These are phyloP conservation scores for Trypoxylon attenuatum DNA, from an alignment of 2,888 invertebrate species.

Conservation along the genomic window DNA sequence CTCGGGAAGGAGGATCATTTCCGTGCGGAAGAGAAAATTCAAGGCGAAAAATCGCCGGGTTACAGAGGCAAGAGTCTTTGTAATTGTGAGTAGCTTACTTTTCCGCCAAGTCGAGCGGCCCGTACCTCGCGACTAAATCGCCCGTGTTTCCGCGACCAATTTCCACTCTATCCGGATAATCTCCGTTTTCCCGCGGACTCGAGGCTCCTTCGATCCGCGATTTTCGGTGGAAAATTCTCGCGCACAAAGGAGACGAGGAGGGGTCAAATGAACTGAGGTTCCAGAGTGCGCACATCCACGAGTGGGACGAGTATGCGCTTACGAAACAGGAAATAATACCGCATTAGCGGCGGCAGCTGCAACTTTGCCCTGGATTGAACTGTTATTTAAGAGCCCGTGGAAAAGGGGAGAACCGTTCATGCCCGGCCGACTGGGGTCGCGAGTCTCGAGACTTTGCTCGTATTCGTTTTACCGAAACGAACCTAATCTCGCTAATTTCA, in stretches of 20 bases:
- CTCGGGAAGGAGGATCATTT: no score
- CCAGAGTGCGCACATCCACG: constrained; percentile 21
- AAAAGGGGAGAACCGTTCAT: constrained; percentile 23
- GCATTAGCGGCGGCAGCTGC: constrained; percentile 69
- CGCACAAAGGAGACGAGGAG: background rate
- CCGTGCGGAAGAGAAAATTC: background rate
- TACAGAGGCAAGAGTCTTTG: background rate
- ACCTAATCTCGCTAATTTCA: constrained; percentile 68
- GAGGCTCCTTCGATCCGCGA: no score
- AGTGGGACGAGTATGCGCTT: constrained; percentile 30
- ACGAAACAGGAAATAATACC: constrained; percentile 65
- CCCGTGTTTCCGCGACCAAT: background rate
- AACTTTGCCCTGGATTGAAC: constrained; percentile 66
- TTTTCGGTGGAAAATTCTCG: no score
- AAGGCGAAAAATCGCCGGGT: background rate
- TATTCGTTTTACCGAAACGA: constrained; percentile 48
- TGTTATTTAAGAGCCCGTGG: constrained; percentile 62
- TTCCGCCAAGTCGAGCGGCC: background rate
- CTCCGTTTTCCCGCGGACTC: no score
- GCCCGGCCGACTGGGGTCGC: constrained; percentile 13
- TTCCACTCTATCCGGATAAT: no score
- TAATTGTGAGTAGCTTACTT: background rate
- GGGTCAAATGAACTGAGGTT: background rate
- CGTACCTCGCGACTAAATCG: background rate
- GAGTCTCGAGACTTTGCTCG: constrained; percentile 19